Percentiles rank a stretch among this genome's conserved stretches.
Conservation (phyloP, 2,797 vertebrate genomes). For the Ctenopoma multispine region DNA sequence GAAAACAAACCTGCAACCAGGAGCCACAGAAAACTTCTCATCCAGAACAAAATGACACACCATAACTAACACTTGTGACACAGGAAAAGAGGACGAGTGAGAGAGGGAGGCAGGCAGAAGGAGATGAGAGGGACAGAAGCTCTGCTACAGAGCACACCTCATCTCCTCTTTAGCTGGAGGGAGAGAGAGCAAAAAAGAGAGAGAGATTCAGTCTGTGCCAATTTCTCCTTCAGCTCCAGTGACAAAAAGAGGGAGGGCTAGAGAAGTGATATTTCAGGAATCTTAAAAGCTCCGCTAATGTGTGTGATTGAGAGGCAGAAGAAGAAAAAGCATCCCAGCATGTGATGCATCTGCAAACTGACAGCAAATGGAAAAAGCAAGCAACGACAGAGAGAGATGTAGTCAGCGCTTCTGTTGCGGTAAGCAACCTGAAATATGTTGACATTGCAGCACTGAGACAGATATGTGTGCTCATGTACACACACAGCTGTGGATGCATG, state of each 20-base stretch:
- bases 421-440: constrained; percentile 73
- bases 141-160: constrained; percentile 80
- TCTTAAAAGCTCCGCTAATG: constrained; percentile 65
- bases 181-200: constrained; percentile 50
- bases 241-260: constrained; percentile 65
- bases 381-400: constrained; percentile 58
- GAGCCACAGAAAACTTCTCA: constrained; percentile 46
- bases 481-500: constrained; percentile 37
- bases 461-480: constrained; percentile 21
- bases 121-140: constrained; percentile 68
- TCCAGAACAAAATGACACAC: constrained; percentile 39
- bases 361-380: constrained; percentile 37
- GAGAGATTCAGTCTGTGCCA: constrained; percentile 72
- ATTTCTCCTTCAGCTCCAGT: constrained; percentile 74
- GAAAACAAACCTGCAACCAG: constrained; percentile 30
- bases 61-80: constrained; percentile 53
- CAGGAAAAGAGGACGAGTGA: constrained; percentile 52
- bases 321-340: constrained; percentile 24
- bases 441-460: constrained; percentile 33
- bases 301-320: constrained; percentile 50
- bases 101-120: constrained; percentile 56
- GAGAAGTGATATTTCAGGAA: constrained; percentile 76
- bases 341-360: constrained; percentile 45
- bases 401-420: constrained; percentile 66
- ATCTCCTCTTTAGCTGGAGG: constrained; percentile 75